Evolutionary conservation across 2,888 invertebrate genomes (phyloP).

Genomic region (Theodoxus fluviatilis): DNA sequence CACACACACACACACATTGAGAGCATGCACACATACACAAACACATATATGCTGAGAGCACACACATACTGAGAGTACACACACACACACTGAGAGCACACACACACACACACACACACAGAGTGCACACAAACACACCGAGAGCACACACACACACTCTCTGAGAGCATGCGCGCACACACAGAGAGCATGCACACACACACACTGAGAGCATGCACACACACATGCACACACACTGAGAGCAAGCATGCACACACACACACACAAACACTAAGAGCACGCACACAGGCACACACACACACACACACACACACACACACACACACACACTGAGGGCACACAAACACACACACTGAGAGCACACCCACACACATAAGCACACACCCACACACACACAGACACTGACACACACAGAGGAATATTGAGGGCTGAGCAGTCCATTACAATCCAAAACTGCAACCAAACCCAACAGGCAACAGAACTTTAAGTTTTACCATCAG

Average conservation of each 20-base stretch:
- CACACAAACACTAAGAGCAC: not conserved
- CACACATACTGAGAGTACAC: not conserved
- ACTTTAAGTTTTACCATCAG: too few relatives aligned
- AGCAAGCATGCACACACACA: not conserved
- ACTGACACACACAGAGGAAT: not conserved
- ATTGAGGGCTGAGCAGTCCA: too few relatives aligned
- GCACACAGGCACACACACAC: not conserved
- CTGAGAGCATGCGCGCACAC: slow-evolving; percentile 6
- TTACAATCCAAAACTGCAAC: too few relatives aligned
- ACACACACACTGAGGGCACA: slow-evolving; percentile 19
- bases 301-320: slow-evolving; percentile 4
- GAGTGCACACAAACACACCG: too few relatives aligned
- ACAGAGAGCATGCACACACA: not conserved
- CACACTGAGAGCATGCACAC: not conserved
- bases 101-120: too few relatives aligned
- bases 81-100: not conserved
- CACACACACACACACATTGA: not conserved
- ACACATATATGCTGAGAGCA: not conserved
- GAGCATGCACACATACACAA: not conserved
- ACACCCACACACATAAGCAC: not conserved
- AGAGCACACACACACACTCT: slow-evolving; percentile 5
- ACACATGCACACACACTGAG: too few relatives aligned
- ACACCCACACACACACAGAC: slow-evolving; percentile 1
- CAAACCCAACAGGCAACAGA: too few relatives aligned
- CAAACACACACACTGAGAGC: slow-evolving; percentile 4